phyloP scores from a whole-genome alignment of 2,113 vertebrate genomes.

The Chaenogobius annularis region DNA sequence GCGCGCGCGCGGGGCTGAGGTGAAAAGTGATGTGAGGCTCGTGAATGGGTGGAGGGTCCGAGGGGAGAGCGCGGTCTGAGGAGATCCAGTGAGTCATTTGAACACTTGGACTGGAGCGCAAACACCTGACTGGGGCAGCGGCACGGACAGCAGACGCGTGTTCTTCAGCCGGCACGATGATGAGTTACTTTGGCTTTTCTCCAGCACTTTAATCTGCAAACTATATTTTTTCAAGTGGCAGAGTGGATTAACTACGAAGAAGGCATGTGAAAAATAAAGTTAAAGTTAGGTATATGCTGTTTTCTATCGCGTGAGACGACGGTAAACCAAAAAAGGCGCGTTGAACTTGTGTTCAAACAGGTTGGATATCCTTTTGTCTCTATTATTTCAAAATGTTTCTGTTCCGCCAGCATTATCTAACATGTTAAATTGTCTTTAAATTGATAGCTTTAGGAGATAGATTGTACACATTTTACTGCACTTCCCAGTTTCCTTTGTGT shows the following conservation, averaged over 20 bases:
- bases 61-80: constrained; percentile 12
- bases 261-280: constrained; percentile 18
- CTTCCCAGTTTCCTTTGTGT: too few species aligned
- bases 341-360: not conserved
- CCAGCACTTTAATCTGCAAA: not conserved
- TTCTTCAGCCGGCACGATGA: not conserved
- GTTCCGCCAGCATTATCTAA: not conserved
- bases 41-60: not conserved
- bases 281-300: constrained; percentile 59
- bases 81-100: constrained; percentile 55
- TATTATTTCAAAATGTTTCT: not conserved
- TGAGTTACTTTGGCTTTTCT: constrained; percentile 43
- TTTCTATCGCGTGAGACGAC: not conserved
- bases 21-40: constrained; percentile 30
- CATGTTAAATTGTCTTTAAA: too few species aligned
- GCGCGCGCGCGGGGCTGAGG: not conserved
- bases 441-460: too few species aligned
- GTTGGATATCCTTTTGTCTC: not conserved
- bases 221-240: not conserved
- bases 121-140: constrained; percentile 32
- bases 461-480: too few species aligned
- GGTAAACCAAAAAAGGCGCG: not conserved
- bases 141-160: not conserved
- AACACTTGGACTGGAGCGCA: constrained; percentile 59
- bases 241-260: not conserved